A percentile compares a stretch with the other conserved stretches of the same genome.
phyloP scores from a whole-genome alignment of 2,888 invertebrate species.

The Creontiades dilutus region DNA sequence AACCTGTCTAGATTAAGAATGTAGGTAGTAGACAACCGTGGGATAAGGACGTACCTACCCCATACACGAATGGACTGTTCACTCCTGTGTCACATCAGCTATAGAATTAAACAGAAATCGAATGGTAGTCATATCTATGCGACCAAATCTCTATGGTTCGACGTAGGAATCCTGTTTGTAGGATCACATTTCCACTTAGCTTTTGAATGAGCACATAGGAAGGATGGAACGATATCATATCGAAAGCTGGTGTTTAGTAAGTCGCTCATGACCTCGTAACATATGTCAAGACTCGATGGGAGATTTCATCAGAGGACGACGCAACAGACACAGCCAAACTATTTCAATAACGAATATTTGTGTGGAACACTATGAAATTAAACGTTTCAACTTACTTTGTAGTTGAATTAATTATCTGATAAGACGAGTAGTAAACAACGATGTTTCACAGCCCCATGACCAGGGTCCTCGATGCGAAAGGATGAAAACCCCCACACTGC shows the following conservation, averaged over 20 bases:
- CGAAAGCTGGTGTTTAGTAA: neutral
- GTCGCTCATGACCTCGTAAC: conserved; percentile 55
- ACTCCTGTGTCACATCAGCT: too few relatives aligned
- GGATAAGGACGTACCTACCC: too few relatives aligned
- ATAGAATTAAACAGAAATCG: too few relatives aligned
- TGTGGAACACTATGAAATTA: neutral
- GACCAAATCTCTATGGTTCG: too few relatives aligned
- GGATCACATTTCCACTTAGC: too few relatives aligned
- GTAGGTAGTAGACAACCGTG: too few relatives aligned
- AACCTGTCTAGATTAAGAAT: too few relatives aligned
- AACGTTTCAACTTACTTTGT: conserved; percentile 35
- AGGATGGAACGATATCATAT: neutral
- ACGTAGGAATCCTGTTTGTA: too few relatives aligned
- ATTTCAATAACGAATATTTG: neutral
- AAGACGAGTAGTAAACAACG: conserved; percentile 55
- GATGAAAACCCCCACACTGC: neutral
- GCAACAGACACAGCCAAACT: neutral
- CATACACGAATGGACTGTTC: too few relatives aligned
- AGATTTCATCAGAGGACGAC: neutral
- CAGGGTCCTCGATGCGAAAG: conserved; percentile 12
- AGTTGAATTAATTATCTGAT: conserved; percentile 51
- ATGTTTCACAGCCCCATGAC: conserved; percentile 60
- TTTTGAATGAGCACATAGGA: too few relatives aligned
- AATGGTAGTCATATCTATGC: too few relatives aligned
- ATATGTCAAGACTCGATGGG: conserved; percentile 38